A percentile compares a stretch with the other conserved stretches of the same genome.
Evolutionary conservation across 2,797 vertebrate genomes (phyloP).

Genomic region (Ceryle rudis): DNA sequence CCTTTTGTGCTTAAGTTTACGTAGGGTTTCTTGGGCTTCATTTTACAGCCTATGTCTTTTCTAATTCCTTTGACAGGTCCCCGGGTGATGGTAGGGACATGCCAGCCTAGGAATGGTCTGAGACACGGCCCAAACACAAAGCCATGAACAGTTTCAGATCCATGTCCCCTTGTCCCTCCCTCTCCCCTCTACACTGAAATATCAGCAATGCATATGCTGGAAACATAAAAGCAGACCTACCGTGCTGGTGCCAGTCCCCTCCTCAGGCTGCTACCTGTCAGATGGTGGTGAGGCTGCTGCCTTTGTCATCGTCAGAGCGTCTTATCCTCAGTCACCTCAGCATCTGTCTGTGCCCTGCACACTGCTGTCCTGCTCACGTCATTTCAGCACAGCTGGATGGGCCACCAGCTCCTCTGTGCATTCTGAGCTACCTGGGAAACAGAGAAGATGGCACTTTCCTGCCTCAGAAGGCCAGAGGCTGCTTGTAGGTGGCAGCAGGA

Average conservation of each 20-base stretch:
- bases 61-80: background rate
- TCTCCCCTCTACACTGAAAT: background rate
- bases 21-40: background rate
- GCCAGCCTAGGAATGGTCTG: background rate
- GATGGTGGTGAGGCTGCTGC: background rate
- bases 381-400: accelerated
- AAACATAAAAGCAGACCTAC: background rate
- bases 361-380: accelerated
- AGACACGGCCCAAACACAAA: background rate
- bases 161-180: background rate
- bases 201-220: background rate
- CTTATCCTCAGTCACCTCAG: background rate
- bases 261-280: background rate
- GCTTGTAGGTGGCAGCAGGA: background rate
- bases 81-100: background rate
- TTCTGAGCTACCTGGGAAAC: background rate
- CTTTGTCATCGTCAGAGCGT: background rate
- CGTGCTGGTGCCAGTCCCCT: background rate
- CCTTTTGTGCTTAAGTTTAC: background rate
- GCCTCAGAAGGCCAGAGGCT: background rate
- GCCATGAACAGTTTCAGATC: background rate
- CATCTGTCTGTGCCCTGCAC: background rate
- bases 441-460: background rate
- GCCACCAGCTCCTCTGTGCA: background rate
- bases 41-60: background rate